A percentile compares a stretch with the other conserved stretches of the same genome.
phyloP scores from a whole-genome alignment of 2,888 invertebrate species.

The Zhuqinia jingwanae region DNA sequence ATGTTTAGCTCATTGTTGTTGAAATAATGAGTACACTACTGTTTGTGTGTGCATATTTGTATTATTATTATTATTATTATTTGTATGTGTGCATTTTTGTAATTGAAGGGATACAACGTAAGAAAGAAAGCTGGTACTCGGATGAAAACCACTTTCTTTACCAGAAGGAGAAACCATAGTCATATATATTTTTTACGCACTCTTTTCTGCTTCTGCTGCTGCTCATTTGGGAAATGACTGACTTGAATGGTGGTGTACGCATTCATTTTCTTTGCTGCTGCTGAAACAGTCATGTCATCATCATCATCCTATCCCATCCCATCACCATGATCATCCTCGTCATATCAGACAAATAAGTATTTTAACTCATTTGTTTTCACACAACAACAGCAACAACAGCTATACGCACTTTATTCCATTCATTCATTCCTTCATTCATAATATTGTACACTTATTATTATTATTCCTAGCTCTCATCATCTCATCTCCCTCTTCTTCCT shows the following conservation, averaged over 20 bases:
- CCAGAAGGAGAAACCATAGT: neutral
- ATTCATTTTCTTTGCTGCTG: slow-evolving; percentile 9
- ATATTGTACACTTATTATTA: too few species aligned
- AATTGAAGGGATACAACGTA: slow-evolving; percentile 54
- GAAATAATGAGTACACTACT: slow-evolving; percentile 68
- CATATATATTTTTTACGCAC: too few species aligned
- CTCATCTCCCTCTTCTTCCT: neutral
- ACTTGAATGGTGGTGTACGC: slow-evolving; percentile 22
- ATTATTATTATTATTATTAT: too few species aligned
- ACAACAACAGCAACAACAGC: neutral
- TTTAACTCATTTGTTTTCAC: slow-evolving; percentile 32
- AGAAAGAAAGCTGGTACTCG: neutral
- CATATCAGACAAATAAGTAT: slow-evolving; percentile 31
- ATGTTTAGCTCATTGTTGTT: too few species aligned
- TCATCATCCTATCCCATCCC: slow-evolving; percentile 18
- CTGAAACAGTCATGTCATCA: slow-evolving; percentile 30
- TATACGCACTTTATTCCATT: neutral
- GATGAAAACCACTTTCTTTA: neutral
- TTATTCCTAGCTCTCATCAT: too few species aligned
- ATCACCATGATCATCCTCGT: slow-evolving; percentile 15
- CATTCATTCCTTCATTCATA: neutral
- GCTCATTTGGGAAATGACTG: slow-evolving; percentile 42
- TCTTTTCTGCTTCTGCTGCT: neutral
- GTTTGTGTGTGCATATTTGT: too few species aligned
- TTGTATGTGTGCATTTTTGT: slow-evolving; percentile 56